These are phyloP conservation scores for Phenganax stokvisi DNA, from an alignment of 92 coral and sea anemone genomes.

Conservation along the genomic window DNA sequence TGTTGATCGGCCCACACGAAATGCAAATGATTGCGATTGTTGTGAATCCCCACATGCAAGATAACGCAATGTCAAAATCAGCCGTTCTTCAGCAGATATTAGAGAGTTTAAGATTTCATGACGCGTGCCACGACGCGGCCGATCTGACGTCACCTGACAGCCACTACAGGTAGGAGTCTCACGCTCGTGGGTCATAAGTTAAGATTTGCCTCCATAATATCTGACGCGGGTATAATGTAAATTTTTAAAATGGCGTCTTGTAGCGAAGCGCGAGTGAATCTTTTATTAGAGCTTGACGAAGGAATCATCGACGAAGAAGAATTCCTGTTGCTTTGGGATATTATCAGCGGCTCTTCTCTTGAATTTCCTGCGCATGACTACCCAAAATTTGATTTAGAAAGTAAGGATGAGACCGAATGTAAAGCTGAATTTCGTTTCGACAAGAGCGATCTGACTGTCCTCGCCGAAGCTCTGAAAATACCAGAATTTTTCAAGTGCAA, in stretches of 20 bases:
- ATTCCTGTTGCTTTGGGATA: neutral
- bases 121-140: neutral
- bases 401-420: neutral
- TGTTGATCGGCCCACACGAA: conserved; percentile 46
- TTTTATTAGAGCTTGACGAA: too few species aligned
- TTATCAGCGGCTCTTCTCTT: neutral
- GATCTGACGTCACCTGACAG: neutral
- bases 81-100: conserved; percentile 30
- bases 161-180: neutral
- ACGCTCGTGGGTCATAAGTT: neutral
- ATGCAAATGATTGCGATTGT: conserved; percentile 46
- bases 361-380: conserved; percentile 1
- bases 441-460: conserved; percentile 1
- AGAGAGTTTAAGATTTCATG: neutral
- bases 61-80: conserved; percentile 46
- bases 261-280: too few species aligned
- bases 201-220: neutral
- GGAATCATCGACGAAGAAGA: conserved; percentile 6
- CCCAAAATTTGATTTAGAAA: neutral
- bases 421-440: neutral
- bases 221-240: neutral
- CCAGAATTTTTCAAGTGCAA: conserved; percentile 6
- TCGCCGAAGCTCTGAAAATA: neutral
- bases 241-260: too few species aligned
- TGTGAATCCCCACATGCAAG: conserved; percentile 54